phyloP scores from a whole-genome alignment of 2,797 vertebrate species.

The Coendou prehensilis region DNA sequence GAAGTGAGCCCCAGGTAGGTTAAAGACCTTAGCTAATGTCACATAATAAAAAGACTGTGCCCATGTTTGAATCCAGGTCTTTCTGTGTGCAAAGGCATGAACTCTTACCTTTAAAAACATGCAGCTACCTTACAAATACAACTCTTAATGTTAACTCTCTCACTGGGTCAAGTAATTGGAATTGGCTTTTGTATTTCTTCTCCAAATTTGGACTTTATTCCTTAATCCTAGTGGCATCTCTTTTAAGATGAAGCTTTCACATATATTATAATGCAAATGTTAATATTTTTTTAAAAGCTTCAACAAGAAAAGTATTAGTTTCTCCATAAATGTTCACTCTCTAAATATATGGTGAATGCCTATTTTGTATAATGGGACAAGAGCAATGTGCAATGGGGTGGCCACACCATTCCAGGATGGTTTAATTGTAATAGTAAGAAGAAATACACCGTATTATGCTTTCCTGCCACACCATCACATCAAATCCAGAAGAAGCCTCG shows the following conservation, averaged over 20 bases:
- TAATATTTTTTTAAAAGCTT: conserved; percentile 34
- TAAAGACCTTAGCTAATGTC: conserved; percentile 8
- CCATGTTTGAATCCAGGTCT: neutral
- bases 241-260: conserved; percentile 20
- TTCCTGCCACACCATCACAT: neutral
- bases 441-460: neutral
- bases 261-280: neutral
- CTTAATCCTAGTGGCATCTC: neutral
- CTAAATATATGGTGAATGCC: neutral
- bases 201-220: conserved; percentile 43
- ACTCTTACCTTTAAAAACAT: neutral
- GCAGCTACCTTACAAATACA: neutral
- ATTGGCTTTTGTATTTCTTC: neutral
- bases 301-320: conserved; percentile 10
- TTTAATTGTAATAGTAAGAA: neutral
- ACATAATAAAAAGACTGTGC: neutral
- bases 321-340: neutral
- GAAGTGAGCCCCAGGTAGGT: neutral
- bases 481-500: neutral
- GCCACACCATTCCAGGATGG: neutral
- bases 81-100: neutral
- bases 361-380: neutral
- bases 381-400: neutral
- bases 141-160: neutral
- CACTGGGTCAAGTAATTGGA: neutral